A percentile compares a stretch with the other conserved stretches of the same genome.
These are phyloP conservation scores for Myiotriccus ornatus DNA, from an alignment of 2,797 vertebrate species.

Conservation along the genomic window DNA sequence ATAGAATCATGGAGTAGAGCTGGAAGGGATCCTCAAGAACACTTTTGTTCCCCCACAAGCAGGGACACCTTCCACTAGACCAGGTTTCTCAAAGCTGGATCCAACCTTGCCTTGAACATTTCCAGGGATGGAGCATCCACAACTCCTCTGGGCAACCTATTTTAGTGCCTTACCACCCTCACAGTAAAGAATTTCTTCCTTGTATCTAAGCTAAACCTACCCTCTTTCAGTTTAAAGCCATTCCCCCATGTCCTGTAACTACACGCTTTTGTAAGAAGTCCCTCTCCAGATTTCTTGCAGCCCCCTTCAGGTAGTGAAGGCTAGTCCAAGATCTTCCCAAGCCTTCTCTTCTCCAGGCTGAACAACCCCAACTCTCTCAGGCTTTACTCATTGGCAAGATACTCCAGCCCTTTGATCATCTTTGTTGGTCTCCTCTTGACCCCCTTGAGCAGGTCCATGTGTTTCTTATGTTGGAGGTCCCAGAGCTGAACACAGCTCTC, in stretches of 20 bases:
- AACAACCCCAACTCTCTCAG: neutral
- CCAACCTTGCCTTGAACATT: neutral
- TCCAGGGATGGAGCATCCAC: neutral
- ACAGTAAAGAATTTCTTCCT: neutral
- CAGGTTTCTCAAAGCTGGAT: neutral
- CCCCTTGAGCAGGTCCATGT: accelerated
- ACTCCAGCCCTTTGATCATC: neutral
- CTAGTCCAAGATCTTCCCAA: accelerated
- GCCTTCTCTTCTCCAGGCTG: neutral
- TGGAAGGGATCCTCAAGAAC: neutral
- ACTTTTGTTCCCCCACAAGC: accelerated
- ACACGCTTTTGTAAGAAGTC: neutral
- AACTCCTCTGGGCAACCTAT: neutral
- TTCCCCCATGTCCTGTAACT: too few relatives aligned
- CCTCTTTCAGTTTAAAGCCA: neutral
- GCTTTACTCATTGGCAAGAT: neutral
- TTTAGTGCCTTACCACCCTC: neutral
- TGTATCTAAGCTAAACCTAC: neutral
- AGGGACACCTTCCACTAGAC: neutral
- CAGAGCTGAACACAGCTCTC: neutral
- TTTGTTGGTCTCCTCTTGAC: neutral
- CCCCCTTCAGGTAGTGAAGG: neutral
- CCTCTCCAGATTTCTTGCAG: neutral
- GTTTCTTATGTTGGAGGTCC: neutral
- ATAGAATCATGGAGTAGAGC: neutral